Evolutionary conservation across 2,113 vertebrate species (phyloP).

Genomic region (Neolamprologus longior): DNA sequence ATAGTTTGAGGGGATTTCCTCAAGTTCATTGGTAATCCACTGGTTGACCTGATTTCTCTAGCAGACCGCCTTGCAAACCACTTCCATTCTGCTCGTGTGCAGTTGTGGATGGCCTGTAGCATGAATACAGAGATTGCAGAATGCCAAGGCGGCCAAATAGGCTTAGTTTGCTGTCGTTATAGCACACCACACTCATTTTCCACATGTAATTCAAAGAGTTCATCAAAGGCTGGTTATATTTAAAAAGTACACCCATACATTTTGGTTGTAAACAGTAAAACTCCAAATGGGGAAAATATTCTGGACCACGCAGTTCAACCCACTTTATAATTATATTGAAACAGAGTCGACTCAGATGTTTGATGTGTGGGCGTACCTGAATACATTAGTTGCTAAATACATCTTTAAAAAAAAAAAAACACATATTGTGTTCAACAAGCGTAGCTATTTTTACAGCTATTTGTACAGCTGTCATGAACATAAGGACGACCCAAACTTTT

Average conservation of each 20-base stretch:
- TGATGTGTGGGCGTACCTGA: background rate
- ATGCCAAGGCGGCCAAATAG: background rate
- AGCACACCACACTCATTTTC: background rate
- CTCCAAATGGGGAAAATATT: background rate
- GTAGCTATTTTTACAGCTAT: background rate
- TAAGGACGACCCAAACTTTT: background rate
- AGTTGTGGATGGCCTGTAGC: background rate
- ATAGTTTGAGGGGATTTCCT: slow-evolving; percentile 49
- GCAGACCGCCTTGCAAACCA: background rate
- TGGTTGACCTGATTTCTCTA: slow-evolving; percentile 40
- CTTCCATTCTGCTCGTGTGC: background rate
- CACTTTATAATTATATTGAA: background rate
- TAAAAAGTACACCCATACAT: background rate
- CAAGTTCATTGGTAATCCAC: slow-evolving; percentile 37
- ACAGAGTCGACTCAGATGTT: background rate
- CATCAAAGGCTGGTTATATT: background rate
- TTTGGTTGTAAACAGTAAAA: background rate
- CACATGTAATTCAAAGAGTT: background rate
- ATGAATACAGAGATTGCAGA: background rate
- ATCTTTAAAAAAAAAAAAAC: background rate
- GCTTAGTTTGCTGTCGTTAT: background rate
- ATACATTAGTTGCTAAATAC: background rate
- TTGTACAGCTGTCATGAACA: background rate
- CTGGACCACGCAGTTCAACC: background rate
- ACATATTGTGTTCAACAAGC: background rate